Conservation (phyloP, 1,140 invertebrate genomes). For the Pygmarrhopalites habei region DNA sequence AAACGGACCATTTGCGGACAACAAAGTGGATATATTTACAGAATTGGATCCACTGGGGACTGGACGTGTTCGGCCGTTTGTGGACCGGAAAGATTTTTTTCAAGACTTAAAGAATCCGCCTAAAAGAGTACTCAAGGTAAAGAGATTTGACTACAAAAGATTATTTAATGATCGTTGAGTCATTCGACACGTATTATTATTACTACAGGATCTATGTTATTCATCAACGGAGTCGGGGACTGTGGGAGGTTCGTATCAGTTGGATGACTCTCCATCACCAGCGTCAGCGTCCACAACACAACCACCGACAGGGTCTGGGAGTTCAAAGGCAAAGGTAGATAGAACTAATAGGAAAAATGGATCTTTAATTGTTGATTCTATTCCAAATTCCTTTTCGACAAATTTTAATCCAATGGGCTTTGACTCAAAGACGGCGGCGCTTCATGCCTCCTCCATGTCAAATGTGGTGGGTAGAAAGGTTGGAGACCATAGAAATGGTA, state of each 20-base stretch:
- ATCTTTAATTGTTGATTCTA: no score
- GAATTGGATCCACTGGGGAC: constrained; percentile 85
- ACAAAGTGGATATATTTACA: constrained; percentile 69
- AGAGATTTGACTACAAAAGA: constrained; percentile 56
- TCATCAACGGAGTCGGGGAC: no score
- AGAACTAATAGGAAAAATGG: background rate
- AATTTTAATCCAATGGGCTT: constrained; percentile 44
- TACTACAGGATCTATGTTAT: no score
- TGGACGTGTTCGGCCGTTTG: constrained; percentile 77
- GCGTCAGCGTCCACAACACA: constrained; percentile 2
- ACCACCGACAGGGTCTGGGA: constrained; percentile 7
- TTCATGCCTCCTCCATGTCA: constrained; percentile 9
- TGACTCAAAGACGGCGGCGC: constrained; percentile 33
- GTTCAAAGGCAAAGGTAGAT: background rate
- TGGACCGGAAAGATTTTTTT: constrained; percentile 92
- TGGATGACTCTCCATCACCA: constrained; percentile 3
- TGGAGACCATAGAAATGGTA: background rate
- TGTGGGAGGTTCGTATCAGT: no score
- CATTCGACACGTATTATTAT: no score
- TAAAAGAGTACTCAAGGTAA: constrained; percentile 79
- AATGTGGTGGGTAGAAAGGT: no score
- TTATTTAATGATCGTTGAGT: no score
- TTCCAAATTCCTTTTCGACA: constrained; percentile 33
- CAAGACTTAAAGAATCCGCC: constrained; percentile 86
- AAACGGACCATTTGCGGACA: background rate